phyloP scores from a whole-genome alignment of 2,797 vertebrate genomes.

The Falco columbarius region DNA sequence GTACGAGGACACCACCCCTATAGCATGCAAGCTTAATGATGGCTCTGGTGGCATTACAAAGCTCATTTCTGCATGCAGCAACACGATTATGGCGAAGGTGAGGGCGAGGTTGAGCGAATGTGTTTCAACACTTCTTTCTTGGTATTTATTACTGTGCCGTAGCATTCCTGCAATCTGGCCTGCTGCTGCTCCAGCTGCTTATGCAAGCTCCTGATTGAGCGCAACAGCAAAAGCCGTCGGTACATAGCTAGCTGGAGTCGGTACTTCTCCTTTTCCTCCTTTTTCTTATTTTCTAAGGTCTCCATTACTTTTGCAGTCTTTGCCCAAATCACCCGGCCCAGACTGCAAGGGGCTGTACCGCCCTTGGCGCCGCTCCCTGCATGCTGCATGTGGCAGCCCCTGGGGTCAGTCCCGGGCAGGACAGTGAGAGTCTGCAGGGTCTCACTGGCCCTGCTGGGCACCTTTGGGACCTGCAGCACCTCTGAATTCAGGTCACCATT shows the following conservation, averaged over 20 bases:
- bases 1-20: neutral
- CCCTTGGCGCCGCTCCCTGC: rapidly evolving
- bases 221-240: constrained; percentile 49
- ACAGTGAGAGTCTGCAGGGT: neutral
- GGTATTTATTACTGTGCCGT: neutral
- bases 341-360: rapidly evolving
- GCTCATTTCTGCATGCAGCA: constrained; percentile 33
- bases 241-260: constrained; percentile 19
- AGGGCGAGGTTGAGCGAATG: constrained; percentile 7
- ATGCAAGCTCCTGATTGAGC: constrained; percentile 37
- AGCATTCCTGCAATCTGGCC: constrained; percentile 43
- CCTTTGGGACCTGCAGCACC: neutral
- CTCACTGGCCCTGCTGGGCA: rapidly evolving
- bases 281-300: constrained; percentile 28
- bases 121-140: constrained; percentile 45
- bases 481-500: rapidly evolving
- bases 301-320: neutral
- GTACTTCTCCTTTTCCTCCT: constrained; percentile 49
- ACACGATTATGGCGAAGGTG: neutral
- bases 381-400: rapidly evolving
- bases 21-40: neutral
- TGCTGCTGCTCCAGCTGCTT: constrained; percentile 60
- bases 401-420: neutral
- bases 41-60: neutral
- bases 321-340: neutral